phyloP scores from a whole-genome alignment of 2,113 vertebrate genomes.

The Talpa occidentalis region DNA sequence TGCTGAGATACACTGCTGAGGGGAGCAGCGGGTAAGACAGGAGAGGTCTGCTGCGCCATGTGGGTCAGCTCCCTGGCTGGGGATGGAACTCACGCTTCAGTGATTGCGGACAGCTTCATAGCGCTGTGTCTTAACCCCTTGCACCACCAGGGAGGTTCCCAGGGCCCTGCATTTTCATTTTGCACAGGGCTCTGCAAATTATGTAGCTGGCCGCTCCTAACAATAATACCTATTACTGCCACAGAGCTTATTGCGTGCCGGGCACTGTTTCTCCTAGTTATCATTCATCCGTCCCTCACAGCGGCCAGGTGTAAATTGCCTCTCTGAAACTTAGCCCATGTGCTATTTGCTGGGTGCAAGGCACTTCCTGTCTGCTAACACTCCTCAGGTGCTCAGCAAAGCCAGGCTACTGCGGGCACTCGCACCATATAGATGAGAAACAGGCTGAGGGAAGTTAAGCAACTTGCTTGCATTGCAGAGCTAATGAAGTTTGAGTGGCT shows the following conservation, averaged over 20 bases:
- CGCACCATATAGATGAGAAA: neutral
- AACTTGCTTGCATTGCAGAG: neutral
- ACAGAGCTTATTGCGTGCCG: neutral
- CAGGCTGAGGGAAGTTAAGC: neutral
- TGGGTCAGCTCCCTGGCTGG: no score
- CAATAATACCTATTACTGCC: neutral
- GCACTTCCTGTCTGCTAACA: rapidly evolving
- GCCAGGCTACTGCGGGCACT: rapidly evolving
- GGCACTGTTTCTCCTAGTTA: neutral
- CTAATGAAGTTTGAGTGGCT: neutral
- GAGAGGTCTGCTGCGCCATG: no score
- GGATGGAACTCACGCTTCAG: no score
- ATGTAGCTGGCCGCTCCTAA: neutral
- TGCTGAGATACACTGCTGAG: no score
- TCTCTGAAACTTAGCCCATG: neutral
- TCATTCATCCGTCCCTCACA: neutral
- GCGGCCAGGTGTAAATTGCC: neutral
- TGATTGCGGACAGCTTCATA: no score
- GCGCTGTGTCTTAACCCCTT: no score
- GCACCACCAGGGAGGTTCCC: no score
- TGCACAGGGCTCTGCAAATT: neutral
- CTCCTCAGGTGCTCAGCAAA: neutral
- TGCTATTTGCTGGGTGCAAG: neutral
- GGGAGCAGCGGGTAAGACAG: no score
- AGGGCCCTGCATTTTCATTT: neutral